Evolutionary conservation across 2,888 invertebrate genomes (phyloP).

Genomic region (Diploptera punctata): DNA sequence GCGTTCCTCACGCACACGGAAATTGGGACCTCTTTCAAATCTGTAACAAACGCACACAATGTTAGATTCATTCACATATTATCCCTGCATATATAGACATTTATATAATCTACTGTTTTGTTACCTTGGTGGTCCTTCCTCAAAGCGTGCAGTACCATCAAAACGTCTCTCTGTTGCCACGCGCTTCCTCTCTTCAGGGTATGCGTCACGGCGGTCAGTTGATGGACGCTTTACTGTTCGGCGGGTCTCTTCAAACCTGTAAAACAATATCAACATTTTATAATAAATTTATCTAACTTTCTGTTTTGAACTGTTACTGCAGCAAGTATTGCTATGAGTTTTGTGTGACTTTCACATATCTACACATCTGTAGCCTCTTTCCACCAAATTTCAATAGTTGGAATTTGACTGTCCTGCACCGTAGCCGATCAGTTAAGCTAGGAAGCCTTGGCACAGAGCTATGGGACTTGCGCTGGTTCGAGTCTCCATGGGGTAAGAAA

Average conservation of each 20-base stretch:
- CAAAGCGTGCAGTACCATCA: slow-evolving; percentile 65
- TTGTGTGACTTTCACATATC: too few relatives aligned
- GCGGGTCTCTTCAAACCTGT: slow-evolving; percentile 61
- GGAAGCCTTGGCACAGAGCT: too few relatives aligned
- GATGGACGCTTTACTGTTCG: slow-evolving; percentile 61
- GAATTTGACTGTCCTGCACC: too few relatives aligned
- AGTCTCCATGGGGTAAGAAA: too few relatives aligned
- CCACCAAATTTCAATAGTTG: too few relatives aligned
- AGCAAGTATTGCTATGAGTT: too few relatives aligned
- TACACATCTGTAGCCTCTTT: too few relatives aligned
- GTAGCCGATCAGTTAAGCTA: too few relatives aligned
- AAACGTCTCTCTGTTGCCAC: slow-evolving; percentile 51
- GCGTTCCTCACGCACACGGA: slow-evolving; percentile 38
- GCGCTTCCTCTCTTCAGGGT: slow-evolving; percentile 52
- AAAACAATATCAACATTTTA: not conserved
- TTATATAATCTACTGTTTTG: not conserved
- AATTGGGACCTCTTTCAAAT: slow-evolving; percentile 36
- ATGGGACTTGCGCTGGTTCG: too few relatives aligned
- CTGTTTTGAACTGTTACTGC: too few relatives aligned
- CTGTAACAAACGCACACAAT: slow-evolving; percentile 13
- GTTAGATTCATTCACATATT: too few relatives aligned
- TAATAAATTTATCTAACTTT: slow-evolving; percentile 22
- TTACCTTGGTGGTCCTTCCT: slow-evolving; percentile 47
- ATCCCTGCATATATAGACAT: not conserved
- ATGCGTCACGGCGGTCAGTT: slow-evolving; percentile 54